These are phyloP conservation scores for Oligia strigilis DNA, from an alignment of 2,888 invertebrate genomes.

Conservation along the genomic window DNA sequence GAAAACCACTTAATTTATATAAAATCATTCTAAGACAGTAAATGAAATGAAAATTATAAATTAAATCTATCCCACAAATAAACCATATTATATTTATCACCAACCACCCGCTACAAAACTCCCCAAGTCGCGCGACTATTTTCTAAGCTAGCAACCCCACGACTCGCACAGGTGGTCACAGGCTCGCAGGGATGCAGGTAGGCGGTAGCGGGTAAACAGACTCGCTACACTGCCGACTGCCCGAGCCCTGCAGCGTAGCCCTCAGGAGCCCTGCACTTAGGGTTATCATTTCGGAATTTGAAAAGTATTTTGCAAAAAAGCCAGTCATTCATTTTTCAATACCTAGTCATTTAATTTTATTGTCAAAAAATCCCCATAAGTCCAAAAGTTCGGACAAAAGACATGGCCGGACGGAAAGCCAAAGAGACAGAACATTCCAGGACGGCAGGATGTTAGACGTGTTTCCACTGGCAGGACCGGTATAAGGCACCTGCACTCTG, in stretches of 20 bases:
- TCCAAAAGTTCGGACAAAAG: background rate
- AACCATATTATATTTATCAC: too few relatives aligned
- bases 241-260: background rate
- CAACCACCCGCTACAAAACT: constrained; percentile 17
- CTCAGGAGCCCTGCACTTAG: background rate
- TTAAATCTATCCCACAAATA: too few relatives aligned
- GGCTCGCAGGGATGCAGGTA: constrained; percentile 70
- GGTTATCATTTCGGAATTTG: background rate
- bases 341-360: background rate
- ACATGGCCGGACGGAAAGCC: background rate
- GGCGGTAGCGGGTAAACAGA: constrained; percentile 65
- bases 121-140: constrained; percentile 41
- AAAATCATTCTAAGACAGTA: background rate
- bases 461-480: background rate
- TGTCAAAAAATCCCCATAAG: background rate
- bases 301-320: background rate
- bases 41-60: background rate
- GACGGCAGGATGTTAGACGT: too few relatives aligned
- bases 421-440: background rate
- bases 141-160: constrained; percentile 62
- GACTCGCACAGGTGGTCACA: constrained; percentile 85
- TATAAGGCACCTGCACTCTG: background rate
- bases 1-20: background rate
- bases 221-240: constrained; percentile 30
- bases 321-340: background rate